These are phyloP conservation scores for Cancer borealis DNA, from an alignment of 2,888 invertebrate genomes.

Conservation along the genomic window DNA sequence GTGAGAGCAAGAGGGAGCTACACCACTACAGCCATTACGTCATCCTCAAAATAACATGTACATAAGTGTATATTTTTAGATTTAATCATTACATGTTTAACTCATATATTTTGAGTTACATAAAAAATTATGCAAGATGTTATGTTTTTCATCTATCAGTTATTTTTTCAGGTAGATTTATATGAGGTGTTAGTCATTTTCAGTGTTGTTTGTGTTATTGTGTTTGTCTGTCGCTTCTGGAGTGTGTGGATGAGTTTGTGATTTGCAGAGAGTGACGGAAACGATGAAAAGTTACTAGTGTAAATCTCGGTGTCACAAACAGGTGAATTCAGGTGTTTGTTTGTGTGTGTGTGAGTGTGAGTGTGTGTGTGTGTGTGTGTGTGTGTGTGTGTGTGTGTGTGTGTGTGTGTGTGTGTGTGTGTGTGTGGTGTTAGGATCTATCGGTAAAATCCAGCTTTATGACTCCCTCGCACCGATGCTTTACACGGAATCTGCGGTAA, in stretches of 20 bases:
- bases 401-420: no score
- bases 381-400: constrained; percentile 32
- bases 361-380: background rate
- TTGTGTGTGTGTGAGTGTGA: no score
- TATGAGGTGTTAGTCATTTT: background rate
- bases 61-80: background rate
- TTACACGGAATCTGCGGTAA: background rate
- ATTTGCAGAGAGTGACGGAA: background rate
- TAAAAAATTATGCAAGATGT: background rate
- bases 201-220: constrained; percentile 14
- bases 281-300: constrained; percentile 14
- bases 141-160: background rate
- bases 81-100: background rate
- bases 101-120: background rate
- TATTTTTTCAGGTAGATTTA: background rate
- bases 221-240: background rate
- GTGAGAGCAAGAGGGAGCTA: constrained; percentile 34
- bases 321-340: background rate
- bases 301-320: constrained; percentile 9
- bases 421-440: background rate
- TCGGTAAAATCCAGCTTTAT: background rate
- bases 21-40: background rate
- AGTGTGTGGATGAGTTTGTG: constrained; percentile 10
- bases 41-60: background rate
- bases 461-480: background rate